A percentile compares a stretch with the other conserved stretches of the same genome.
Conservation (phyloP, 2,797 vertebrate species). For the Platyrinchus mystaceus region DNA sequence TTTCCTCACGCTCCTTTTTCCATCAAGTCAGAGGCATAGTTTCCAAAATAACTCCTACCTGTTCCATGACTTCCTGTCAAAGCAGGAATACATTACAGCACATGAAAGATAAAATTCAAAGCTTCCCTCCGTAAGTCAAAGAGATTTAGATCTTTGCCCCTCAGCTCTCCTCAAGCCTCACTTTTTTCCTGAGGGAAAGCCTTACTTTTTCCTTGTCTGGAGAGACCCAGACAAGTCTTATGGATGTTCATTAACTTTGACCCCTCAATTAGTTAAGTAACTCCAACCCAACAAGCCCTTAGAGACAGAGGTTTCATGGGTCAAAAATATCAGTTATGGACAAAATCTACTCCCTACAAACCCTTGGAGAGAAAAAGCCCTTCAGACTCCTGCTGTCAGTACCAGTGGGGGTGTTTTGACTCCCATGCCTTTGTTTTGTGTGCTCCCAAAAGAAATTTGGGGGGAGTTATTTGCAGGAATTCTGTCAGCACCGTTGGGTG, state of each 20-base stretch:
- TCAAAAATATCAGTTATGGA: not conserved
- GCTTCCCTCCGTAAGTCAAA: not conserved
- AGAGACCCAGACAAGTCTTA: not conserved
- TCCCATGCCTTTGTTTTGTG: not conserved
- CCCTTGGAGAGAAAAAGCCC: not conserved
- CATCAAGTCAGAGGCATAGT: not conserved
- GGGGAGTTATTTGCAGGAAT: not conserved
- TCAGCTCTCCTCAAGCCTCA: not conserved
- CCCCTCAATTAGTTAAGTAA: not conserved
- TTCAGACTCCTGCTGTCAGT: not conserved
- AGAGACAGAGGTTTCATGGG: not conserved
- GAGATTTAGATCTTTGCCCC: not conserved
- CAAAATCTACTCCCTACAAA: not conserved
- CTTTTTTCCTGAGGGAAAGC: not conserved
- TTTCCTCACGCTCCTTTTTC: not conserved
- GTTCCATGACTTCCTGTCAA: not conserved
- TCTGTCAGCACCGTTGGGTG: not conserved
- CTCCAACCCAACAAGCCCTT: not conserved
- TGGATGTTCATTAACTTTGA: not conserved
- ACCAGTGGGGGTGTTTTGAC: not conserved
- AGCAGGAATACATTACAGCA: not conserved
- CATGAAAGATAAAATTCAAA: not conserved
- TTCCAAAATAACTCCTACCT: not conserved
- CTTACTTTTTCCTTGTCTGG: no score
- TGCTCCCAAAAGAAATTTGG: not conserved